These are phyloP conservation scores for Drosophila koepferae DNA, from an alignment of 2,888 invertebrate species.

Conservation along the genomic window DNA sequence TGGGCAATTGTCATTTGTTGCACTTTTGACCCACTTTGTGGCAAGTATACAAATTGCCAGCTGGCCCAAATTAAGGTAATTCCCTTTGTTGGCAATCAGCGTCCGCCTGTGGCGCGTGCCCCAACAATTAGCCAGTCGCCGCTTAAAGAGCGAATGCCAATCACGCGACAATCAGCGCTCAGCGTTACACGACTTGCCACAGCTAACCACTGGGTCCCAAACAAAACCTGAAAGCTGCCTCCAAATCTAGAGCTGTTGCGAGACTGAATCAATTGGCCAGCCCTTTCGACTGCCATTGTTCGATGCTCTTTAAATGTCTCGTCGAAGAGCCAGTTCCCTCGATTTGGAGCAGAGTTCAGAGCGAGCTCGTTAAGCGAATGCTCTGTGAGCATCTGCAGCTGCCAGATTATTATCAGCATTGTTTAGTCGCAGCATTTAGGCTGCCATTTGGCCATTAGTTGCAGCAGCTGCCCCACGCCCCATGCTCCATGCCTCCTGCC, in stretches of 20 bases:
- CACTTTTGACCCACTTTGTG: slow-evolving; percentile 66
- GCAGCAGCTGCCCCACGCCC: slow-evolving; percentile 43
- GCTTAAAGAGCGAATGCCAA: slow-evolving; percentile 62
- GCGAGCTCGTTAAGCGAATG: slow-evolving; percentile 61
- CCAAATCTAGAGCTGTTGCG: slow-evolving; percentile 45
- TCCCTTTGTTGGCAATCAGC: slow-evolving; percentile 46
- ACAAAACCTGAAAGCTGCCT: slow-evolving; percentile 24
- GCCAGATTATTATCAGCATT: slow-evolving; percentile 73
- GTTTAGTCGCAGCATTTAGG: slow-evolving; percentile 55
- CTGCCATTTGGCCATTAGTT: slow-evolving; percentile 61
- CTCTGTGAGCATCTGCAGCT: slow-evolving; percentile 54
- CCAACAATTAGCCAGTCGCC: slow-evolving; percentile 58
- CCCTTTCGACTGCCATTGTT: slow-evolving; percentile 58
- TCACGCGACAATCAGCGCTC: slow-evolving; percentile 59
- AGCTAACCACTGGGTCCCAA: neutral
- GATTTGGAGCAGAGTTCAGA: slow-evolving; percentile 32
- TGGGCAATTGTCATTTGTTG: slow-evolving; percentile 24
- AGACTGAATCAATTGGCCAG: slow-evolving; percentile 66
- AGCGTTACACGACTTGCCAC: slow-evolving; percentile 50
- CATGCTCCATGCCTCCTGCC: neutral
- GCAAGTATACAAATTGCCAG: slow-evolving; percentile 27
- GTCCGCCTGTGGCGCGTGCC: slow-evolving; percentile 60
- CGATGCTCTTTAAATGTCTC: slow-evolving; percentile 51
- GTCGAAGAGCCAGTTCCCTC: slow-evolving; percentile 27
- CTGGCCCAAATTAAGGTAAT: slow-evolving; percentile 41